Percentiles rank a stretch among this genome's conserved stretches.
These are phyloP conservation scores for Hucho hucho DNA, from an alignment of 2,113 vertebrate genomes.

Conservation along the genomic window DNA sequence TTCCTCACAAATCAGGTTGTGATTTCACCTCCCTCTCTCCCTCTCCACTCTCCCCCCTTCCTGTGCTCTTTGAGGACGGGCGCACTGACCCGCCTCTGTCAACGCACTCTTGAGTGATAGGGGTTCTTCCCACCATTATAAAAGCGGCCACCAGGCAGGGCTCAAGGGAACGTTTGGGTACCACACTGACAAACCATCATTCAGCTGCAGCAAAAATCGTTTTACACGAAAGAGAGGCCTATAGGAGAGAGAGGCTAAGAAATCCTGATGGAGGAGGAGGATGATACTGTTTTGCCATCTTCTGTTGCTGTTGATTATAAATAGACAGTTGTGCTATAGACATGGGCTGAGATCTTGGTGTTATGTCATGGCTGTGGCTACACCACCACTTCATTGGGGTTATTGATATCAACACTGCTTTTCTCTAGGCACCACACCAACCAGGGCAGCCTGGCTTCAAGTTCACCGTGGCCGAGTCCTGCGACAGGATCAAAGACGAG, in stretches of 20 bases:
- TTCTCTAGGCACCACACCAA: slow-evolving; percentile 86
- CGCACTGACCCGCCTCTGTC: slow-evolving; percentile 48
- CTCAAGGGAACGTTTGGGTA: slow-evolving; percentile 47
- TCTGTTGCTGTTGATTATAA: not conserved
- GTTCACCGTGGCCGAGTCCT: slow-evolving; percentile 93
- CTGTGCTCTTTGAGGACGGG: slow-evolving; percentile 35
- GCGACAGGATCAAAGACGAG: slow-evolving; percentile 93
- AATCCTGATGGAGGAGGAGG: not conserved
- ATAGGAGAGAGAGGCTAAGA: not conserved
- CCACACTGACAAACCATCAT: slow-evolving; percentile 39
- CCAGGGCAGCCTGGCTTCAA: slow-evolving; percentile 93
- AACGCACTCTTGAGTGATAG: slow-evolving; percentile 50
- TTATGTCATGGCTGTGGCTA: not conserved
- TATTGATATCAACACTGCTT: slow-evolving; percentile 7
- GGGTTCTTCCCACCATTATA: slow-evolving; percentile 36
- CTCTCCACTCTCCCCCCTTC: not conserved
- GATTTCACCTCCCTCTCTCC: not conserved
- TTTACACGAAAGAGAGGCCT: slow-evolving; percentile 1
- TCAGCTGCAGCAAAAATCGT: slow-evolving; percentile 23
- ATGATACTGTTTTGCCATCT: not conserved
- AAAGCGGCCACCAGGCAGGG: slow-evolving; percentile 30
- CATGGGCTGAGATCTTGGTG: not conserved
- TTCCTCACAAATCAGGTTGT: not conserved
- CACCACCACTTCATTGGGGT: slow-evolving; percentile 8
- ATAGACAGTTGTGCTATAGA: not conserved